Base-by-base conservation (phyloP, 2,797 vertebrate species). In the Vireo griseus region DNA sequence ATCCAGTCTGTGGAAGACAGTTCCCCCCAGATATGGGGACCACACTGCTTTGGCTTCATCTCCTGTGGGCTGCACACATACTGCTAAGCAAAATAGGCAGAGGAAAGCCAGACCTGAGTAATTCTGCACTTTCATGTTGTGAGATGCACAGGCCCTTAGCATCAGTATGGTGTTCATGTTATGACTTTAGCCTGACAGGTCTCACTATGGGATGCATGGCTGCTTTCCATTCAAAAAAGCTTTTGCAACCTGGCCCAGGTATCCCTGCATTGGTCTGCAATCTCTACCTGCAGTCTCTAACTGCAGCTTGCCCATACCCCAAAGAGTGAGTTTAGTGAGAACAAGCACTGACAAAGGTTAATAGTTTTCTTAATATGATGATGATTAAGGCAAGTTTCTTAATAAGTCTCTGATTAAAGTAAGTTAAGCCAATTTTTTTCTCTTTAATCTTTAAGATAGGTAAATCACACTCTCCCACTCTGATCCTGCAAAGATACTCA, bases 371-470 rank as follows among this genome's bases (percentile, higher is more conserved):
- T 86, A 90, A 78, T 54, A 75, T 59, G 54, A 66, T 52, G 33
- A 86, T 71, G 88, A 87, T 78, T 11, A 89, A 78, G 18, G 50
- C 25, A 87, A 55, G 17, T 75, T 91, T 74, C 69, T 81, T 92
- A 78, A 40, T 63, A 85, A 82, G 75, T 59, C 31, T 35, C 31
- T 68, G 58, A 78, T 86, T 85, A 72, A 92, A 50, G 35, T 65
- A 69, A 66, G 22, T 57, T 72, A 93, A 95, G 57, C 35, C 24
- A 73, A 12, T 66, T 82, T 91, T 91, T 92, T 92, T 83, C 48
- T 81, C 86, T 90, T 93, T 83, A 72, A 85, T 86, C 89, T 96
- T 86, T 76, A 73, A 86, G 89, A 88, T 11, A 73, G 68, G 76
- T 63, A 95, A 92, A 90, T 90, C 65, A 79, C 55, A 73, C 26